These are phyloP conservation scores for Drosophila sucinea DNA, from an alignment of 1,140 invertebrate species.

Conservation along the genomic window DNA sequence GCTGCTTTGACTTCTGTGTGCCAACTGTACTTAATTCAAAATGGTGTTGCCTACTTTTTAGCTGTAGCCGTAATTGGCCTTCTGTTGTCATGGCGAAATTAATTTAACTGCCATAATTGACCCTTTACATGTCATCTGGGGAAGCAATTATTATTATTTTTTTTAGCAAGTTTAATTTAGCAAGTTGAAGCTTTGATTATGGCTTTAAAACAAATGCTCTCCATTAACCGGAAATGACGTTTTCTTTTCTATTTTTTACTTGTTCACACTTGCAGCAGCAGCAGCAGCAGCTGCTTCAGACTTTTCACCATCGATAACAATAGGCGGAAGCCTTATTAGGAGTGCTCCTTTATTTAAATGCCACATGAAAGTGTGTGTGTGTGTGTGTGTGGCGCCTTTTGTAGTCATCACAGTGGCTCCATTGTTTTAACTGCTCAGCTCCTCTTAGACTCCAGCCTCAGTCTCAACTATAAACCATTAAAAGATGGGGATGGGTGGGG, in stretches of 20 bases:
- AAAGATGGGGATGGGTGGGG: neutral
- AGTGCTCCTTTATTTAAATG: slow-evolving; percentile 11
- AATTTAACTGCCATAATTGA: slow-evolving; percentile 1
- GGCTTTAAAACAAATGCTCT: slow-evolving; percentile 5
- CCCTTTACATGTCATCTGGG: neutral
- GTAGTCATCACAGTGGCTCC: slow-evolving; percentile 31
- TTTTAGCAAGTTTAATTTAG: neutral
- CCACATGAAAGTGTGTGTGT: slow-evolving; percentile 6
- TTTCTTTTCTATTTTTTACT: slow-evolving; percentile 33
- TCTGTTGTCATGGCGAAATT: neutral
- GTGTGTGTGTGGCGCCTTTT: neutral
- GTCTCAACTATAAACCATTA: neutral
- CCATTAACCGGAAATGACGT: slow-evolving; percentile 63
- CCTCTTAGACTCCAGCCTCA: neutral
- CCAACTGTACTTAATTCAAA: slow-evolving; percentile 9
- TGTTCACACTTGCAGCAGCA: slow-evolving; percentile 7
- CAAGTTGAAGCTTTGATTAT: slow-evolving; percentile 31
- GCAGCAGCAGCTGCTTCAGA: slow-evolving; percentile 11
- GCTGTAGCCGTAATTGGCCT: slow-evolving; percentile 28
- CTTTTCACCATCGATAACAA: slow-evolving; percentile 12
- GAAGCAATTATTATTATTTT: neutral
- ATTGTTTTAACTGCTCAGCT: slow-evolving; percentile 39
- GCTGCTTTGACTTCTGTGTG: neutral
- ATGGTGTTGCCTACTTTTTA: slow-evolving; percentile 17
- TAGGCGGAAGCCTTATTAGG: slow-evolving; percentile 10